Evolutionary conservation across 2,888 invertebrate species (phyloP), one percentile per base, ranked within the genome.

Genomic region (Steinernema scapterisci): DNA sequence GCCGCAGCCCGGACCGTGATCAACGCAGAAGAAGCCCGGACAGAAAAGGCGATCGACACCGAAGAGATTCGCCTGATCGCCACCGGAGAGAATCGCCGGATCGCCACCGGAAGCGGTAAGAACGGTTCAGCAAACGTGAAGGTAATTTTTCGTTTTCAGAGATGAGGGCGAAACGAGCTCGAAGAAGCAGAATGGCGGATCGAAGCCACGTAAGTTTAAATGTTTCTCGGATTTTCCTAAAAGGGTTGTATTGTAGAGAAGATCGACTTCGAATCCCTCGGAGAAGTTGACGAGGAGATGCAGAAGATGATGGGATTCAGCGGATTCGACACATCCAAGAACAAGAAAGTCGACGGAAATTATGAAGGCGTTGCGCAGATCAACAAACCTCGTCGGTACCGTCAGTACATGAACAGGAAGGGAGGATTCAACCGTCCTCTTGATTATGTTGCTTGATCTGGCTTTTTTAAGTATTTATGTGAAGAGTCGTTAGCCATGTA

Each of bases 381-480:
- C 75, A 95, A 95, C 79, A 91, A 96, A 77, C 96, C 97, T 90
- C 91, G 97, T 84, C 95, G 96, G 90, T 97, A 96, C 89, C 92
- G 97, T 84, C 97, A 99, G 90, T 99, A 99, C 88, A 99, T 99
- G 99, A 99, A 99, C 89, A 91, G 99, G 78, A 95, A 96, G 89
- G 99, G 99, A 79, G 99, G 97, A 74, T 99, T 99, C 89, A 99
- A 99, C 89, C 91, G 97, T 88, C 97, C 97, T 51, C 90, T 99
- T 80, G 97, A 99, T 70, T 86, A 82, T 76, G 83, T 86, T 76
- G 85, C 82, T 25, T 86, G 70, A 81, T 52, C 25, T 70, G 43
- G 27, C 3, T 45, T 43, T 56, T 70, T n/a, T n/a, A n/a, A n/a
- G n/a, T n/a, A n/a, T n/a, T n/a, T n/a, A n/a, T 9, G 38, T 9